Base-by-base conservation (phyloP, 2,888 invertebrate genomes). In the Epirrhoe alternata region DNA sequence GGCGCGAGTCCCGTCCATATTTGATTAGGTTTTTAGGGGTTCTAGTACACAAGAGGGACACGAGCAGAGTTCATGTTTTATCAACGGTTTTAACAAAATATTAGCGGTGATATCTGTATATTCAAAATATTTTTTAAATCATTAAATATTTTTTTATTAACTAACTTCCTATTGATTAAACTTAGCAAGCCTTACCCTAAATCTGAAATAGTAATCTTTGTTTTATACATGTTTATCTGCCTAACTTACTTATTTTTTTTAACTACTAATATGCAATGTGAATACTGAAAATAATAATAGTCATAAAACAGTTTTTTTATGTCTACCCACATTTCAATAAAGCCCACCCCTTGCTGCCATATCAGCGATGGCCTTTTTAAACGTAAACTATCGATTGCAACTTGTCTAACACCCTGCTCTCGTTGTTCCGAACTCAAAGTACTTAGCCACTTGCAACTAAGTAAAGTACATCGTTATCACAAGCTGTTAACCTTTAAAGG, bases 1-100 rank as follows among this genome's bases (percentile, higher is more conserved):
- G 91, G 89, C 78, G 81, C 77, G 79, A 79, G 82, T 75, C 77
- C 82, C 84, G 84, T 89, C 81, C 86, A 90, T 90, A 89, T 92
- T 92, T 90, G 90, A 92, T 90, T 89, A 89, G 85, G 81, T 86
- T 88, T 87, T 86, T 83, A 80, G 83, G 84, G 83, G 83, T 83
- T 83, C 86, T 84, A 86, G 81, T 83, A 77, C 83, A 85, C 85
- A 88, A 85, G 87, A 84, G 80, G 81, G 85, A 80, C 80, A 76
- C 76, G 76, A 71, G 76, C 74, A 71, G 75, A 80, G 78, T 78
- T 78, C 75, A 79, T 75, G 67, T 61, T 75, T 74, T 77, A 76
- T 54, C 30, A 31, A 61, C 45, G 24, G 33, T 55, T 52, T 14
- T 52, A n/a, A n/a, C 42, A 6, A 42, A 30, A 6, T 14, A 5